These are phyloP conservation scores for Scaptomyza hsui DNA, from an alignment of 1,140 invertebrate genomes.

Conservation along the genomic window DNA sequence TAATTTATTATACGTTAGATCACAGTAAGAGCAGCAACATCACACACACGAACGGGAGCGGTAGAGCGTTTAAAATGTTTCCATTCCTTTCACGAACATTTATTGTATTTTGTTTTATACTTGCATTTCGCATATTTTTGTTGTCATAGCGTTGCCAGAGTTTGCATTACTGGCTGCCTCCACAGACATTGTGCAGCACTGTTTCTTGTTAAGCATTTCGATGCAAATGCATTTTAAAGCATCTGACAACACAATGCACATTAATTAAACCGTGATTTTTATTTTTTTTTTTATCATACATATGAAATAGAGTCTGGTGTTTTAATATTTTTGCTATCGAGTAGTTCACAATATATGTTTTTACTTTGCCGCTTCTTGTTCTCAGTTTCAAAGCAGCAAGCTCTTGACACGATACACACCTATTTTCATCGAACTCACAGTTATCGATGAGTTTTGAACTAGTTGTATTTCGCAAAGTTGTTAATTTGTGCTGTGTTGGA, in stretches of 20 bases:
- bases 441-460: conserved; percentile 22
- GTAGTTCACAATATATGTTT: too few species aligned
- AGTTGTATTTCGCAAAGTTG: conserved; percentile 10
- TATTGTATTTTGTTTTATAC: conserved; percentile 55
- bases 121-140: conserved; percentile 55
- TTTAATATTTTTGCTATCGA: too few species aligned
- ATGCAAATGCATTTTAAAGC: not conserved
- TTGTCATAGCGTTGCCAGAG: conserved; percentile 44
- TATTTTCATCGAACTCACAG: not conserved
- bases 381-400: too few species aligned
- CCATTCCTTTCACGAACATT: conserved; percentile 50
- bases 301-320: too few species aligned
- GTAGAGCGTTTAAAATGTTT: conserved; percentile 52
- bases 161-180: not conserved
- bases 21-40: conserved; percentile 43
- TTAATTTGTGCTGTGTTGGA: not conserved
- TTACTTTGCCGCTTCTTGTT: too few species aligned
- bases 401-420: too few species aligned
- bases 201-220: not conserved
- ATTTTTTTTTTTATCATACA: too few species aligned
- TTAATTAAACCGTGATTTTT: too few species aligned
- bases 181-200: conserved; percentile 34
- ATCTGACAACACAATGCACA: too few species aligned
- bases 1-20: conserved; percentile 43
- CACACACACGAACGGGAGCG: conserved; percentile 47